Evolutionary conservation across 2,113 vertebrate genomes (phyloP), one percentile per base, ranked within the genome.

Genomic region (Brachypodius melanocephalos): DNA sequence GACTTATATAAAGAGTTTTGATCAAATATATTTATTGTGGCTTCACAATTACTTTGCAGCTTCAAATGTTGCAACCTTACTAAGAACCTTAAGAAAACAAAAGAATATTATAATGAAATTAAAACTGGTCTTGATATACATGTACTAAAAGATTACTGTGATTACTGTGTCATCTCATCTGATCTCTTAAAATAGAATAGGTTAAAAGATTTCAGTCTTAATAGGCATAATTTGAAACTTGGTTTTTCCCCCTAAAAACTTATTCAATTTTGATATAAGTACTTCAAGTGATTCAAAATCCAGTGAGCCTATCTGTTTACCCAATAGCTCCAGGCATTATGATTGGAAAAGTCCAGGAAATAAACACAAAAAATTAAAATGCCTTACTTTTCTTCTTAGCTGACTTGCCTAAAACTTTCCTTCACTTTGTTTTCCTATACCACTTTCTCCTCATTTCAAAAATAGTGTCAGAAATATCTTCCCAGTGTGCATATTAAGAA

Each of bases 331-430:
- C 29, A 48, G 9, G 38, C 29, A 46, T 45, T 65, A 34, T 20
- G 19, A 58, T 42, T 49, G 17, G 58, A 66, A 48, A 58, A 14
- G 1, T 13, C 13, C 25, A 26, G 25, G 6, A 59, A 82, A 51
- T 3, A n/a, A 85, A 38, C 8, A 21, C 1, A 1, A 42, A 29
- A 15, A 3, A 5, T 20, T 26, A 49, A 6, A 57, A 11, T 28
- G 8, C 34, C 14, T 79, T 78, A 45, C 22, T 83, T 75, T 52
- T 38, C 42, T 59, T 79, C 16, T 83, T 45, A 36, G 12, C 17
- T 71, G 25, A 52, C 20, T 6, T 62, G 31, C 5, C 8, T 67
- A 29, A 71, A 71, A 46, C 4, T 46, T 65, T 36, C 10, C 4
- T 55, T 69, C 11, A 29, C 8, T 78, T 77, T 54, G 3, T 59